Percentiles rank a stretch among this genome's conserved stretches.
Conservation (phyloP, 2,797 vertebrate species). For the Hypotaenidia okinawae region DNA sequence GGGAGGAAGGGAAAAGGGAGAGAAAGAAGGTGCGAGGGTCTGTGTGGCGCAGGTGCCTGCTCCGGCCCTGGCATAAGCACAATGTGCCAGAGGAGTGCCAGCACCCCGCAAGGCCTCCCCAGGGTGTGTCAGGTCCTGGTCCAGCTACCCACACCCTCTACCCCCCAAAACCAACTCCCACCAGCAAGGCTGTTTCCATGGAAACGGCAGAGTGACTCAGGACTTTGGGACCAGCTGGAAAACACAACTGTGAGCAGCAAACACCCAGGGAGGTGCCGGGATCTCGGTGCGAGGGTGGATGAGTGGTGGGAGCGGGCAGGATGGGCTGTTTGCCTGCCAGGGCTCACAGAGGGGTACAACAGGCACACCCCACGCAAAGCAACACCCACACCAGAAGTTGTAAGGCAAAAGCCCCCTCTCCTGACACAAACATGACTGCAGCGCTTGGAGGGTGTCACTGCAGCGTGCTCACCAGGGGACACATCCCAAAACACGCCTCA, state of each 20-base stretch:
- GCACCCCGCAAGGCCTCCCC: rapidly evolving
- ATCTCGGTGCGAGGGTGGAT: slow-evolving; percentile 10
- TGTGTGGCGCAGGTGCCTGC: background rate
- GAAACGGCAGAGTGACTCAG: slow-evolving; percentile 84
- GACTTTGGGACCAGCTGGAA: slow-evolving; percentile 80
- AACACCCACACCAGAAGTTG: rapidly evolving
- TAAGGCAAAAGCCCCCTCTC: background rate
- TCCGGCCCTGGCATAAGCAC: background rate
- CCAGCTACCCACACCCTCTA: slow-evolving; percentile 62
- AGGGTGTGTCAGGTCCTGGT: background rate
- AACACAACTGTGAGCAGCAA: slow-evolving; percentile 75
- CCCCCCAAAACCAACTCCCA: slow-evolving; percentile 67
- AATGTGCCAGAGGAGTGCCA: background rate
- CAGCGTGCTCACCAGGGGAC: background rate
- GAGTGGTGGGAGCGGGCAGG: background rate
- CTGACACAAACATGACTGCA: slow-evolving; percentile 12
- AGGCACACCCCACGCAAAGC: rapidly evolving
- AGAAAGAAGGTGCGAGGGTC: background rate
- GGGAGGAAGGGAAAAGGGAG: background rate
- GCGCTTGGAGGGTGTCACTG: background rate
- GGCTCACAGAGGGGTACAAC: background rate
- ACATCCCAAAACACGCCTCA: background rate
- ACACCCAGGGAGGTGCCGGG: slow-evolving; percentile 1
- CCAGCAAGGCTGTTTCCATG: slow-evolving; percentile 81
- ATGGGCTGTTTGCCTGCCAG: background rate